These are phyloP conservation scores for Agonopterix alstromeriana DNA, from an alignment of 2,888 invertebrate genomes.

Conservation along the genomic window DNA sequence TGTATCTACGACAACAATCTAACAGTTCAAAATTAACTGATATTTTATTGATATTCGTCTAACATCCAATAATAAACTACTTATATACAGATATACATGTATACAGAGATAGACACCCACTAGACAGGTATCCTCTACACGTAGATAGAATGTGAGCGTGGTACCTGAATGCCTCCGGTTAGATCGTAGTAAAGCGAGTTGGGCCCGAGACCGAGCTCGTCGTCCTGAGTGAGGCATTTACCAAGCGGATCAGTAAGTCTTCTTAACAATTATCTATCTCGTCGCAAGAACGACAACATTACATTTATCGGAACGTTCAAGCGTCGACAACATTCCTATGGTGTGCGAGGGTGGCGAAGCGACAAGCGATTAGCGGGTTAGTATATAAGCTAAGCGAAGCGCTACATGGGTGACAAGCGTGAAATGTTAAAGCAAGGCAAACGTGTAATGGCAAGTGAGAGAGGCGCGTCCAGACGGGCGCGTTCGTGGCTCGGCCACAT, in stretches of 20 bases:
- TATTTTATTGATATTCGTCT: neutral
- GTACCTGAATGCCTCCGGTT: constrained; percentile 76
- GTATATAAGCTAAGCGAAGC: constrained; percentile 38
- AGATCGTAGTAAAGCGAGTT: constrained; percentile 75
- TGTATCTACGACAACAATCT: constrained; percentile 5
- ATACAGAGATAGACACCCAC: neutral
- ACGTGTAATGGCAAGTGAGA: constrained; percentile 54
- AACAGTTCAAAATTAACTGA: neutral
- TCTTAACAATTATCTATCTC: constrained; percentile 63
- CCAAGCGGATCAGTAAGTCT: constrained; percentile 72
- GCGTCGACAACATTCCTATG: constrained; percentile 13
- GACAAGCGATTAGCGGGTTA: constrained; percentile 51
- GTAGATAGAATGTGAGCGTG: constrained; percentile 15
- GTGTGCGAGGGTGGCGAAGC: constrained; percentile 33
- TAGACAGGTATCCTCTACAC: neutral
- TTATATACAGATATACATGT: neutral
- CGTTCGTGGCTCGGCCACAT: constrained; percentile 53
- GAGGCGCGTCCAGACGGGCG: constrained; percentile 17
- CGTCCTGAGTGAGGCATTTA: constrained; percentile 73
- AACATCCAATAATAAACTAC: neutral
- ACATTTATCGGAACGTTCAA: constrained; percentile 48
- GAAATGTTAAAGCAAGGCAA: constrained; percentile 54
- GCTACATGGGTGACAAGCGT: constrained; percentile 49
- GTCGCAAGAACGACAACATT: constrained; percentile 60
- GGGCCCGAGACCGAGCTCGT: constrained; percentile 72